Percentiles rank a stretch among this genome's conserved stretches.
Evolutionary conservation across 1,140 invertebrate genomes (phyloP).

Genomic region (Bombus difficillimus): DNA sequence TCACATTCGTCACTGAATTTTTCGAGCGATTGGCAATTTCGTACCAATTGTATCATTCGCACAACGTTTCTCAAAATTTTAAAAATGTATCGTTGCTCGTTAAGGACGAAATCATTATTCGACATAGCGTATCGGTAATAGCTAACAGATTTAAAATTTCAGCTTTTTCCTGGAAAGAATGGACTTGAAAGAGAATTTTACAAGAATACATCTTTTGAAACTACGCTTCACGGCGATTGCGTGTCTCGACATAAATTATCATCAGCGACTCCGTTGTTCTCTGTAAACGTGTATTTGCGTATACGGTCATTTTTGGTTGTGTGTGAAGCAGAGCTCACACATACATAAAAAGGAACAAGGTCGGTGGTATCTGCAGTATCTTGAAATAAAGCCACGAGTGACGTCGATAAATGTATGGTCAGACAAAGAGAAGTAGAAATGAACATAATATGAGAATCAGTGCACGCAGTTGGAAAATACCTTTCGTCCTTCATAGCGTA

Average conservation of each 20-base stretch:
- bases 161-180: no score
- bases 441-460: conserved; percentile 4
- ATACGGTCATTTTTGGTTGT: background rate
- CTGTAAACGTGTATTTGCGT: background rate
- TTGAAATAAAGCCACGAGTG: conserved; percentile 42
- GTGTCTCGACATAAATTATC: conserved; percentile 33
- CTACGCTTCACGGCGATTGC: conserved; percentile 24
- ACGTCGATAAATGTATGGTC: conserved; percentile 46
- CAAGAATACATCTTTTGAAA: conserved; percentile 3
- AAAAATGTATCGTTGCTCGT: background rate
- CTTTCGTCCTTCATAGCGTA: background rate
- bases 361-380: conserved; percentile 12
- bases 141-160: background rate
- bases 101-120: background rate
- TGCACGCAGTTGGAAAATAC: background rate
- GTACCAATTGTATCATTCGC: background rate
- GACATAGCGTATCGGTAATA: no score
- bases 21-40: background rate
- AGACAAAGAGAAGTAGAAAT: conserved; percentile 27
- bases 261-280: background rate
- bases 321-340: background rate
- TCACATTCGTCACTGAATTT: background rate
- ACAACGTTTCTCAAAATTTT: no score
- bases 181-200: no score
- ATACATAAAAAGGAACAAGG: background rate